Evolutionary conservation across 2,113 vertebrate species (phyloP).

Genomic region (Macrotus californicus): DNA sequence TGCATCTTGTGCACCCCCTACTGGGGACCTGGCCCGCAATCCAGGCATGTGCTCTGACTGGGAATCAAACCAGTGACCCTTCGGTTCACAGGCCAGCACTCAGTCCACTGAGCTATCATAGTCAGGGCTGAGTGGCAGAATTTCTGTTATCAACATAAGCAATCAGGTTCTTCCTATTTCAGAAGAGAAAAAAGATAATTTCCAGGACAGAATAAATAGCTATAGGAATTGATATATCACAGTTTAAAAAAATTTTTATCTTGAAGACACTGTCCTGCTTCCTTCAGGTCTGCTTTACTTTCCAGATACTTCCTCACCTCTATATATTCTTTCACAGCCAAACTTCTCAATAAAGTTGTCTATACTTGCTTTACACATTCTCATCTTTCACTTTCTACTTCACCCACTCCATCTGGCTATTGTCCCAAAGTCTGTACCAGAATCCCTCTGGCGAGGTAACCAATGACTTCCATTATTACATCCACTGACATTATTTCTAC

Average conservation of each 20-base stretch:
- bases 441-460: background rate
- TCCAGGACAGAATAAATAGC: background rate
- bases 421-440: background rate
- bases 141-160: background rate
- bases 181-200: background rate
- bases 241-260: background rate
- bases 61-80: no score
- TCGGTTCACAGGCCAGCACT: no score
- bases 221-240: background rate
- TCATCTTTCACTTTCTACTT: background rate
- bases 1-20: no score
- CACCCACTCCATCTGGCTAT: background rate
- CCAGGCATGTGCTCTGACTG: no score
- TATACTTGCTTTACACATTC: background rate
- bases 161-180: background rate
- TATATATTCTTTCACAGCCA: background rate
- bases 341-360: background rate
- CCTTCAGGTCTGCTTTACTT: background rate
- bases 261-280: background rate
- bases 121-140: background rate
- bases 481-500: background rate
- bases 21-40: no score
- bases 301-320: background rate
- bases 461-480: background rate
- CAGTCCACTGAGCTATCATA: no score